Percentiles rank a stretch among this genome's conserved stretches.
phyloP scores from a whole-genome alignment of 1,140 invertebrate species.

The Globodera rostochiensis region DNA sequence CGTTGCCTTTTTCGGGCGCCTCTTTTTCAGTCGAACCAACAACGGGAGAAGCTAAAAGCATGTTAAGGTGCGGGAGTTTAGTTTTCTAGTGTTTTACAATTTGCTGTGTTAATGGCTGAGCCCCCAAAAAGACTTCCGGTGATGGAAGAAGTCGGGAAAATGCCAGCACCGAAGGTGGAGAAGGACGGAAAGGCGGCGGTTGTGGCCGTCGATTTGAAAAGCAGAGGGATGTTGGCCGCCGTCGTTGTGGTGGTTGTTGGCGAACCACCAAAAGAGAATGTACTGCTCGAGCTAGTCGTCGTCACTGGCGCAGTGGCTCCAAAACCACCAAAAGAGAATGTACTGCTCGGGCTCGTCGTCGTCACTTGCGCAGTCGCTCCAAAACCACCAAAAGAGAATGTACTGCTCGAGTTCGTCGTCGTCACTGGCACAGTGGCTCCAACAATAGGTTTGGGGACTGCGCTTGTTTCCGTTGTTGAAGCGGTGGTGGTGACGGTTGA shows the following conservation, averaged over 20 bases:
- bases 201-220: background rate
- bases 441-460: background rate
- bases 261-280: too few species aligned
- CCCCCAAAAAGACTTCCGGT: background rate
- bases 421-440: background rate
- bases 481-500: background rate
- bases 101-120: too few species aligned
- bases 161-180: background rate
- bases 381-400: background rate
- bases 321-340: slow-evolving; percentile 2
- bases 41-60: background rate
- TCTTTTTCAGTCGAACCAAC: background rate
- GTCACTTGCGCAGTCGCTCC: background rate
- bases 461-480: background rate
- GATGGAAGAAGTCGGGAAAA: background rate
- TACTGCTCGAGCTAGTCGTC: too few species aligned
- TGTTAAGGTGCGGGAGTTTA: background rate
- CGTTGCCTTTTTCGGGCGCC: slow-evolving; percentile 11
- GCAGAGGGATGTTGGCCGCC: background rate
- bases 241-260: too few species aligned
- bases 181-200: background rate
- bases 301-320: background rate
- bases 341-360: background rate
- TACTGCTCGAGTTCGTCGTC: background rate
- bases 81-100: too few species aligned